Percentiles rank a stretch among this genome's conserved stretches.
Conservation (phyloP, 2,888 invertebrate species). For the Polymixis lichenea region DNA sequence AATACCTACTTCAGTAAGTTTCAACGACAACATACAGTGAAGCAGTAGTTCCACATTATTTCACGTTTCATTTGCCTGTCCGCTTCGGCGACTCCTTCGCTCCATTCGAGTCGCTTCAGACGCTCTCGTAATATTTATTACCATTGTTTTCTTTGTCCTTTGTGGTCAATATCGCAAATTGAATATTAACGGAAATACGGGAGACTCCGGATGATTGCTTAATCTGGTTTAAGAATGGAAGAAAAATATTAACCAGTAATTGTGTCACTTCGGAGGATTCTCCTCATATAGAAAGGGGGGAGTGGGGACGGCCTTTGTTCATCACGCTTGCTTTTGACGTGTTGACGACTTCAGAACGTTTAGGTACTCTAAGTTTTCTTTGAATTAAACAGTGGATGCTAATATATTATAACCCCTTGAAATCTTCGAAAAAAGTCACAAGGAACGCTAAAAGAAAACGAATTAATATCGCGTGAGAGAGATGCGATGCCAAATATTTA, state of each 20-base stretch:
- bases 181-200: conserved; percentile 29
- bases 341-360: no score
- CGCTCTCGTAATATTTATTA: conserved; percentile 43
- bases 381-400: neutral
- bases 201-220: conserved; percentile 12
- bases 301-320: no score
- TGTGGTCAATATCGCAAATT: conserved; percentile 44
- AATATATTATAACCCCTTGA: no score
- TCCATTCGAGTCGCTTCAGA: conserved; percentile 8
- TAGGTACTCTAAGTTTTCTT: neutral
- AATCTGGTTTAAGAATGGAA: conserved; percentile 27
- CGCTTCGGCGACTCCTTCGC: conserved; percentile 32
- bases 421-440: no score
- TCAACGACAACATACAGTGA: conserved; percentile 24
- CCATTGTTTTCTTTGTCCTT: conserved; percentile 43
- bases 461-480: no score
- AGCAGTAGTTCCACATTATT: conserved; percentile 49
- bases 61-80: conserved; percentile 63
- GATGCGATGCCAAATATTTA: no score
- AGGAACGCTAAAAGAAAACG: no score
- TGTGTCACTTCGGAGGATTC: neutral
- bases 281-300: no score
- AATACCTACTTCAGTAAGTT: conserved; percentile 10
- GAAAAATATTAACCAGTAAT: conserved; percentile 1
- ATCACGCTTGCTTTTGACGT: neutral